Evolutionary conservation across 2,888 invertebrate genomes (phyloP).

Genomic region (Scaptodrosophila latifasciaeformis): DNA sequence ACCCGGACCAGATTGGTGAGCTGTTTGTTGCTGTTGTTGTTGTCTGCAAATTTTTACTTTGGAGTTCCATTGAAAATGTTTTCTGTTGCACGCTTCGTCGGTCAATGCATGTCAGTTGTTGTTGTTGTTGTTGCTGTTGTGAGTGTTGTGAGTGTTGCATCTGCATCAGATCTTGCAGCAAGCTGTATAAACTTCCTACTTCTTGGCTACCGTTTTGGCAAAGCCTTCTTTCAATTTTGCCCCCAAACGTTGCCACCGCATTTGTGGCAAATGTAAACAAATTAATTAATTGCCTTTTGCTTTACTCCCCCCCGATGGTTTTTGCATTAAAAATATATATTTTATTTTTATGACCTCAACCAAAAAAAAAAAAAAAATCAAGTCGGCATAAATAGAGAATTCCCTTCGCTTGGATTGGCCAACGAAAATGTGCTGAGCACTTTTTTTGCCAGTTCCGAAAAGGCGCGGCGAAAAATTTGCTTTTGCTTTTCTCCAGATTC

Average conservation of each 20-base stretch:
- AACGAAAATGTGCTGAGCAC: too few relatives aligned
- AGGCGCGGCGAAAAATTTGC: too few relatives aligned
- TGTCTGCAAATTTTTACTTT: slow-evolving; percentile 33
- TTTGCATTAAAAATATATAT: background rate
- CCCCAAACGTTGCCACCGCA: too few relatives aligned
- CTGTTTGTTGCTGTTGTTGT: slow-evolving; percentile 17
- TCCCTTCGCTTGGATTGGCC: too few relatives aligned
- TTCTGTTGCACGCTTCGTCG: slow-evolving; percentile 63
- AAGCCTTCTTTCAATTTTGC: too few relatives aligned
- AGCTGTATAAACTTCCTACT: slow-evolving; percentile 53
- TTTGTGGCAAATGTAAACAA: slow-evolving; percentile 60
- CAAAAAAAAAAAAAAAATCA: too few relatives aligned
- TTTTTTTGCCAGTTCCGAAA: too few relatives aligned
- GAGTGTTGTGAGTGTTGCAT: slow-evolving; percentile 44
- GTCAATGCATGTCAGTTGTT: slow-evolving; percentile 57
- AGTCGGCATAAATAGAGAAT: too few relatives aligned
- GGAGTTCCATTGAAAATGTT: slow-evolving; percentile 64
- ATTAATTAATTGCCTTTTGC: slow-evolving; percentile 65
- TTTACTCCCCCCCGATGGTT: slow-evolving; percentile 4
- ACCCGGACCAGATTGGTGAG: slow-evolving; percentile 9
- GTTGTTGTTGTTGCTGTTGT: slow-evolving; percentile 16
- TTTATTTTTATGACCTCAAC: slow-evolving; percentile 8
- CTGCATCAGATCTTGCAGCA: slow-evolving; percentile 63
- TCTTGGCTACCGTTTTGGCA: too few relatives aligned
- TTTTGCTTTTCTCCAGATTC: slow-evolving; percentile 1